A percentile compares a stretch with the other conserved stretches of the same genome.
Evolutionary conservation across 2,113 vertebrate species (phyloP).

Genomic region (Hymenochirus boettgeri): DNA sequence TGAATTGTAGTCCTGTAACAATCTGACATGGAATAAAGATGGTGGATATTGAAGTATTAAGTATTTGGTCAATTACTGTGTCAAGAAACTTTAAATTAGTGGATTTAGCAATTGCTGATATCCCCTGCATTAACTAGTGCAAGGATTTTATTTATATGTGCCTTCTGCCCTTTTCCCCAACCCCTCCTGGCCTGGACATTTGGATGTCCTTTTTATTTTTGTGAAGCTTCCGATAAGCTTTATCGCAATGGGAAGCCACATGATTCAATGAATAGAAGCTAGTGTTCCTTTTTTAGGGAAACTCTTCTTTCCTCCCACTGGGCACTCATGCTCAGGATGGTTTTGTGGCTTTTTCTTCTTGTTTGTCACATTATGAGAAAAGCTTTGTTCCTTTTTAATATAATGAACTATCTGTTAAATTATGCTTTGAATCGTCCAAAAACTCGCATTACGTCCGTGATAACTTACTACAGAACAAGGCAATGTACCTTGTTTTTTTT

Average conservation of each 20-base stretch:
- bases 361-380: slow-evolving; percentile 40
- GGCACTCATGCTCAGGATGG: slow-evolving; percentile 49
- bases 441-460: no score
- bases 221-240: slow-evolving; percentile 45
- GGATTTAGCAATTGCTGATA: no score
- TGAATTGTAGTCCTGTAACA: no score
- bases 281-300: slow-evolving; percentile 48
- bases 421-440: no score
- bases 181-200: slow-evolving; percentile 42
- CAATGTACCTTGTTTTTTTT: no score
- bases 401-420: slow-evolving; percentile 48
- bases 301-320: slow-evolving; percentile 57
- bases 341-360: slow-evolving; percentile 50
- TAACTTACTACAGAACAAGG: no score
- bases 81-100: no score
- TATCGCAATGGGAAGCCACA: slow-evolving; percentile 39
- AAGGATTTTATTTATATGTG: slow-evolving; percentile 19
- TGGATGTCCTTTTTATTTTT: slow-evolving; percentile 46
- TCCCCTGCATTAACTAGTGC: no score
- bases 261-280: slow-evolving; percentile 57
- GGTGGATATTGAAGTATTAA: no score
- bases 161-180: not conserved
- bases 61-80: no score
- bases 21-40: no score
- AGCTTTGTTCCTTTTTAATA: slow-evolving; percentile 29